Evolutionary conservation across 2,888 invertebrate species (phyloP).

Genomic region (Augochlorella aurata): DNA sequence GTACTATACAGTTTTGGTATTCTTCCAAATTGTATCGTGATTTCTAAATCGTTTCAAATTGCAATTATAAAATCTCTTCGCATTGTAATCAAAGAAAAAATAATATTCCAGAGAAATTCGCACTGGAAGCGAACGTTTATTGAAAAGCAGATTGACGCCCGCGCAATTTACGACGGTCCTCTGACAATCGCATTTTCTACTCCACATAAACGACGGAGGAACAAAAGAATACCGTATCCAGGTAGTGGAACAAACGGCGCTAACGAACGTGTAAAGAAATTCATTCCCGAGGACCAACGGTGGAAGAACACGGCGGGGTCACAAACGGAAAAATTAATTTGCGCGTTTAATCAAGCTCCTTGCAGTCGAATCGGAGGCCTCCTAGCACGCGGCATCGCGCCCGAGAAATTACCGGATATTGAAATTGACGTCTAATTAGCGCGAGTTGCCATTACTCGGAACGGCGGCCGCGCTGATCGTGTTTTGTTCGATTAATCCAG

Average conservation of each 20-base stretch:
- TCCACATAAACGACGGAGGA: neutral
- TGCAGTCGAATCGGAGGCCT: neutral
- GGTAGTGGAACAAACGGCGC: neutral
- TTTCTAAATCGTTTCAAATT: no score
- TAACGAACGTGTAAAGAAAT: neutral
- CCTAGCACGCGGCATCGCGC: neutral
- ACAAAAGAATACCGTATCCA: neutral
- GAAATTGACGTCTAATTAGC: conserved; percentile 37
- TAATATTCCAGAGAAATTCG: no score
- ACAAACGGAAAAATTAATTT: conserved; percentile 9
- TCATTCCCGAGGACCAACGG: neutral
- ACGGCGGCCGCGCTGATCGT: neutral
- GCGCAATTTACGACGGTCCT: no score
- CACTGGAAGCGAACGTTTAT: no score
- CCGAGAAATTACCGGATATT: conserved; percentile 13
- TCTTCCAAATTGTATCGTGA: no score
- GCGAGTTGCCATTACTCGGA: conserved; percentile 16
- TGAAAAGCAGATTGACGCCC: no score
- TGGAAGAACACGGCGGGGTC: neutral
- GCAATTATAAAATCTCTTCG: no score
- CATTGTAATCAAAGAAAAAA: no score
- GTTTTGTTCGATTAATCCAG: conserved; percentile 29
- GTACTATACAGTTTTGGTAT: no score
- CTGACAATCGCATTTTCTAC: no score
- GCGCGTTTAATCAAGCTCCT: neutral